Evolutionary conservation across 23 tunicate genomes (phyloP), one percentile per base, ranked within the genome.

Genomic region (Ciona savignyi): DNA sequence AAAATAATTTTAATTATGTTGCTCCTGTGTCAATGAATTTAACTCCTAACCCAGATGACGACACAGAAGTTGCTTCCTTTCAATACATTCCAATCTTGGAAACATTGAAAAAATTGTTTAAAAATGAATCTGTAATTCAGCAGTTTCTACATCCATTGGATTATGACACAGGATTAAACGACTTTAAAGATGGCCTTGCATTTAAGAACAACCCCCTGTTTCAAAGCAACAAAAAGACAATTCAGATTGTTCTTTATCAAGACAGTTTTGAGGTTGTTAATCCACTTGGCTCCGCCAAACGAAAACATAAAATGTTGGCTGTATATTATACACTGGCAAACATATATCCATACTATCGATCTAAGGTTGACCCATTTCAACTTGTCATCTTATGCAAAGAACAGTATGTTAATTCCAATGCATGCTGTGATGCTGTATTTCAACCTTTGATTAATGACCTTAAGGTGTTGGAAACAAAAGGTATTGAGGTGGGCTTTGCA

Each of bases 251-350:
- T n/a, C 28, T 80, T 33, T 80, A 80, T 31, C 68, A 67, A 35
- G 84, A 80, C 35, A 71, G 34, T 1, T 80, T 80, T 71, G 84
- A 80, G 30, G 48, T 80, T 15, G 74, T 49, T 30, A 80, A 80
- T 71, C n/a, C n/a, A n/a, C n/a, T n/a, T n/a, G n/a, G n/a, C n/a
- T n/a, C n/a, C n/a, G n/a, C n/a, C n/a, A n/a, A 71, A 35, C 29
- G 71, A 23, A 80, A 80, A 65, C 77, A 80, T 34, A 80, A 80
- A 63, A 60, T 80, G 24, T 27, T 80, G n/a, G 84, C 70, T n/a
- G 84, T 80, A 30, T 80, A 80, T 35, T 80, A 70, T 33, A 71
- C 84, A 31, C 24, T 80, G 1, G 84, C 77, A 62, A 80, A 80
- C 25, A 33, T 80, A 26, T 72, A 80, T 63, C 19, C 29, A 21